Conservation (phyloP, 1,140 invertebrate species). For the Rhopalosiphum maidis region DNA sequence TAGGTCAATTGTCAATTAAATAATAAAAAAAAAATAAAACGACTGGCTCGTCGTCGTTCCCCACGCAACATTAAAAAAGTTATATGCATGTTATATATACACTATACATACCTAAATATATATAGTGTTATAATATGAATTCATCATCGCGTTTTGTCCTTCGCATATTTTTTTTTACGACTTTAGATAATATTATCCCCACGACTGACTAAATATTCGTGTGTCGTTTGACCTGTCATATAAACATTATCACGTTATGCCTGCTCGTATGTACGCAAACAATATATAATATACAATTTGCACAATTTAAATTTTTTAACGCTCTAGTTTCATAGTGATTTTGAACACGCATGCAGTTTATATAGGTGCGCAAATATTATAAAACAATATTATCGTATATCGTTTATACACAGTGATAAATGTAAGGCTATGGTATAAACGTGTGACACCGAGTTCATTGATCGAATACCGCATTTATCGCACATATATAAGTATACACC, state of each 20-base stretch:
- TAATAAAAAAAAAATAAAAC: background rate
- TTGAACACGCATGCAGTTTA: background rate
- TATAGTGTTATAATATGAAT: background rate
- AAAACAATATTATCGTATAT: background rate
- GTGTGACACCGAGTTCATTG: slow-evolving; percentile 20
- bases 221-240: slow-evolving; percentile 14
- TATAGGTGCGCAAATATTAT: background rate
- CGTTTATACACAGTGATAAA: background rate
- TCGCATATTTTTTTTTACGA: slow-evolving; percentile 3
- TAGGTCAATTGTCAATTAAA: slow-evolving; percentile 40
- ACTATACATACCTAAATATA: no score
- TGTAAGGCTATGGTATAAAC: background rate
- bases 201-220: background rate
- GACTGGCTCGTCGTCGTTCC: background rate
- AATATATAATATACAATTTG: slow-evolving; percentile 20
- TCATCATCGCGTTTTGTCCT: slow-evolving; percentile 3
- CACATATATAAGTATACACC: background rate
- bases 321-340: background rate
- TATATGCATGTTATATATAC: background rate
- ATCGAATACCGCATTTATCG: slow-evolving; percentile 1
- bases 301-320: background rate
- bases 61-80: background rate
- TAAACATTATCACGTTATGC: background rate
- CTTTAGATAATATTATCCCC: background rate
- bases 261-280: background rate